Conservation (phyloP, 1,140 invertebrate genomes). For the Cecropterus lyciades region DNA sequence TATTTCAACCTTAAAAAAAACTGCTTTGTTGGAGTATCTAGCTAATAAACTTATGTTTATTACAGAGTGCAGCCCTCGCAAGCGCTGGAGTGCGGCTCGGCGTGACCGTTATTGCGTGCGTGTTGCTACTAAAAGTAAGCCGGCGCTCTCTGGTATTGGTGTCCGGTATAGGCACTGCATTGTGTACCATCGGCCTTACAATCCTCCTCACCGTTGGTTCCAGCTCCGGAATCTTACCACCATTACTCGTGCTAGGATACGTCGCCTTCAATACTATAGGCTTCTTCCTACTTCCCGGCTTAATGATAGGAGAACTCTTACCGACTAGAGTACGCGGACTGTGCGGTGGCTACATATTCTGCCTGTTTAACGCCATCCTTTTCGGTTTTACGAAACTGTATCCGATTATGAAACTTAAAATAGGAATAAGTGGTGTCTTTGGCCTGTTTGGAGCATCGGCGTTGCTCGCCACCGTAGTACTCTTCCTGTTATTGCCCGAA, state of each 20-base stretch:
- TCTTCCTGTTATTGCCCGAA: conserved; percentile 91
- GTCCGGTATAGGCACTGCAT: conserved; percentile 87
- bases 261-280: conserved; percentile 89
- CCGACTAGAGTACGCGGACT: conserved; percentile 87
- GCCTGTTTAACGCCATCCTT: conserved; percentile 87
- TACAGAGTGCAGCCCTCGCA: conserved; percentile 85
- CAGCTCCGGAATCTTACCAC: conserved; percentile 76
- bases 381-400: conserved; percentile 91
- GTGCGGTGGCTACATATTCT: conserved; percentile 89
- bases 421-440: conserved; percentile 88
- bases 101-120: conserved; percentile 87
- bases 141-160: conserved; percentile 86
- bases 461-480: conserved; percentile 86
- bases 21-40: too few relatives aligned
- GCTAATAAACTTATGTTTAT: conserved; percentile 2
- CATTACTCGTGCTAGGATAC: conserved; percentile 85
- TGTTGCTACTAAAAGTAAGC: conserved; percentile 86
- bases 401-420: conserved; percentile 84
- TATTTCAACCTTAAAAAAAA: too few relatives aligned
- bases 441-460: conserved; percentile 89
- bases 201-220: conserved; percentile 80
- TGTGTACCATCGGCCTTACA: conserved; percentile 85
- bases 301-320: conserved; percentile 89
- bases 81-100: conserved; percentile 86
- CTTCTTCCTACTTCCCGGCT: conserved; percentile 88